These are phyloP conservation scores for Mechanitis messenoides DNA, from an alignment of 2,888 invertebrate genomes.

Conservation along the genomic window DNA sequence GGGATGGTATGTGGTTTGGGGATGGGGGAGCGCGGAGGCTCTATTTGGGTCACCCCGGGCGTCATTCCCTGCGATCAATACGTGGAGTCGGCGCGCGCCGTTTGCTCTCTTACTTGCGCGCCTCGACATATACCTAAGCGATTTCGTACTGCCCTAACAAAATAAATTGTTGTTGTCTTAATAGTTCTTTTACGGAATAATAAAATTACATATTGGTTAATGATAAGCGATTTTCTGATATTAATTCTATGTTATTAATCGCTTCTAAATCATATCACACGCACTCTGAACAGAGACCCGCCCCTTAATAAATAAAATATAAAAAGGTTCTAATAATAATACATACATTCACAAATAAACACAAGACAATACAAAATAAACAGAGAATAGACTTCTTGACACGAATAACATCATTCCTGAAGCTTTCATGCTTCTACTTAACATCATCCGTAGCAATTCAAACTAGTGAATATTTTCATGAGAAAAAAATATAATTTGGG, in stretches of 20 bases:
- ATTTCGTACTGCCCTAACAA: conserved; percentile 65
- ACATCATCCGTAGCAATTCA: too few species aligned
- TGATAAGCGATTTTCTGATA: background rate
- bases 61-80: conserved; percentile 74
- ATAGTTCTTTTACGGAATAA: conserved; percentile 36
- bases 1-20: conserved; percentile 44
- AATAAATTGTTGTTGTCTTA: conserved; percentile 71
- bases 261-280: too few species aligned
- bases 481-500: too few species aligned
- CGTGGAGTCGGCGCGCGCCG: conserved; percentile 68
- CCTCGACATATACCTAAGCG: conserved; percentile 66
- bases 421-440: too few species aligned
- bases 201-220: conserved; percentile 1
- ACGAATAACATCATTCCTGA: too few species aligned
- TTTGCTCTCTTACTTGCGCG: conserved; percentile 47
- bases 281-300: background rate
- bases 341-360: too few species aligned
- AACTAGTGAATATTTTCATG: too few species aligned
- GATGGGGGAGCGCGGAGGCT: conserved; percentile 60
- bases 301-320: background rate
- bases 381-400: too few species aligned
- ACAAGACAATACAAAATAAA: too few species aligned
- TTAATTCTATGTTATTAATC: background rate
- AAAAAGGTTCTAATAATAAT: background rate
- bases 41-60: conserved; percentile 78